These are phyloP conservation scores for Hemichromis elongatus DNA, from an alignment of 2,113 vertebrate species.

Conservation along the genomic window DNA sequence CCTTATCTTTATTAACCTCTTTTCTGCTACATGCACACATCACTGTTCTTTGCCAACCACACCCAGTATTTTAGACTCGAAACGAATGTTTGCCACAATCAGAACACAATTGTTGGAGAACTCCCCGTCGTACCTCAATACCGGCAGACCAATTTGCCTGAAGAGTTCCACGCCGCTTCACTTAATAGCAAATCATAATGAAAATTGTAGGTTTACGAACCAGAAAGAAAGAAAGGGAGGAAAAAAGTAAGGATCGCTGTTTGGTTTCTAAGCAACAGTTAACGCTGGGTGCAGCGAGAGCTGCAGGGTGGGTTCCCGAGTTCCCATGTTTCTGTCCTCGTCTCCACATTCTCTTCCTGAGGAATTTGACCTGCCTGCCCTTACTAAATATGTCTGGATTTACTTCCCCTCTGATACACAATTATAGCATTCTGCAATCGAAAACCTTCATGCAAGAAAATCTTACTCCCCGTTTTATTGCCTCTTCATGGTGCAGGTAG, in stretches of 20 bases:
- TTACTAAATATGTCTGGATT: conserved; percentile 61
- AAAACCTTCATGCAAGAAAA: conserved; percentile 46
- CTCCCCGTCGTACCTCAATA: not conserved
- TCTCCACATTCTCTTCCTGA: conserved; percentile 65
- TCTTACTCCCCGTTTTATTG: not conserved
- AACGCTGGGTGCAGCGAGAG: conserved; percentile 41
- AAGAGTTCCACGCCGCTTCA: not conserved
- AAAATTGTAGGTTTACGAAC: conserved; percentile 46
- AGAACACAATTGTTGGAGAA: conserved; percentile 13
- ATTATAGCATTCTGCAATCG: conserved; percentile 55
- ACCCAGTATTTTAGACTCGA: not conserved
- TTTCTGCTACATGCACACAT: not conserved
- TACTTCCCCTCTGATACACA: conserved; percentile 57
- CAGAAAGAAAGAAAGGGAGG: conserved; percentile 16
- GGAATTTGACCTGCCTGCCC: conserved; percentile 63
- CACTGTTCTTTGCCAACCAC: conserved; percentile 9
- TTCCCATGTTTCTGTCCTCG: conserved; percentile 62
- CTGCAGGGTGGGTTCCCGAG: conserved; percentile 54
- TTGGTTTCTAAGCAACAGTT: conserved; percentile 72
- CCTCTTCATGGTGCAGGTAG: not conserved
- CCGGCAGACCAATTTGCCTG: not conserved
- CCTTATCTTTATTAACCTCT: not conserved
- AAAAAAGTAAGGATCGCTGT: conserved; percentile 34
- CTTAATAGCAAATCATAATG: conserved; percentile 36
- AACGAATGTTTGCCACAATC: conserved; percentile 18